A percentile compares a stretch with the other conserved stretches of the same genome.
phyloP scores from a whole-genome alignment of 2,113 vertebrate genomes.

The Prionailurus bengalensis region DNA sequence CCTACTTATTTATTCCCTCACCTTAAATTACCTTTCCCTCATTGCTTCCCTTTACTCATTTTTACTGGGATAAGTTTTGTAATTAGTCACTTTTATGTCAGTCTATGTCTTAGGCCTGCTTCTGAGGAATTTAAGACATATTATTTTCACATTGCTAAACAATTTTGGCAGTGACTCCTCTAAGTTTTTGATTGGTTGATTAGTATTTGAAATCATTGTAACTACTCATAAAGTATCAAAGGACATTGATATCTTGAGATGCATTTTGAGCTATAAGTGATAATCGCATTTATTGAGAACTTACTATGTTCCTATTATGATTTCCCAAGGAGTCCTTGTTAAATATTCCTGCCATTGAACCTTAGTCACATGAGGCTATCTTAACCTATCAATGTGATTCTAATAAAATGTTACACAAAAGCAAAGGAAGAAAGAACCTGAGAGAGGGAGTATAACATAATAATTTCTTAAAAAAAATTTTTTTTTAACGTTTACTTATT shows the following conservation, averaged over 20 bases:
- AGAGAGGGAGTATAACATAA: not conserved
- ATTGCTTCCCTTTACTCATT: not conserved
- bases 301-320: not conserved
- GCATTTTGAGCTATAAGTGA: not conserved
- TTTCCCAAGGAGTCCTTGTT: not conserved
- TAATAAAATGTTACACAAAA: constrained; percentile 20
- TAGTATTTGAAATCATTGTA: constrained; percentile 19
- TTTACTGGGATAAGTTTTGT: not conserved
- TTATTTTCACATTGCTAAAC: not conserved
- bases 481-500: no score
- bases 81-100: not conserved
- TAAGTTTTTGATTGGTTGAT: not conserved
- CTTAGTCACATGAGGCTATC: not conserved
- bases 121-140: not conserved
- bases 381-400: not conserved
- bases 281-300: not conserved
- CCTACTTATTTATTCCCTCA: not conserved
- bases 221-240: not conserved
- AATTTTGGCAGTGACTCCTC: not conserved
- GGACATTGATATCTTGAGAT: not conserved
- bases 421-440: not conserved
- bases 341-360: not conserved
- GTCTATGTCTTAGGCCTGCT: not conserved
- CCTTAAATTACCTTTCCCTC: not conserved
- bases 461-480: no score